Evolutionary conservation across 2,888 invertebrate species (phyloP).

Genomic region (Latrodectus elegans): DNA sequence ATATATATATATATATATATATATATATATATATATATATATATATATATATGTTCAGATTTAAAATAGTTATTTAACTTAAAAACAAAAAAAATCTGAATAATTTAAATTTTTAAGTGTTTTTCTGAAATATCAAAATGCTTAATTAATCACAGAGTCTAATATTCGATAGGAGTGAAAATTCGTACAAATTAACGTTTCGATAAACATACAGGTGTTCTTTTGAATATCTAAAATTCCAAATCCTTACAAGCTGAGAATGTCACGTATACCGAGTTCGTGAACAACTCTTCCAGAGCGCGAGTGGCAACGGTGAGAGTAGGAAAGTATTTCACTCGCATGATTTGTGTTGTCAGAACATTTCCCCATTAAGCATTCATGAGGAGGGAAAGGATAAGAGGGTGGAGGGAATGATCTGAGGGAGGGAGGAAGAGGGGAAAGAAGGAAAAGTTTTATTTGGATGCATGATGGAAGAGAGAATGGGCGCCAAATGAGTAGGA

Average conservation of each 20-base stretch:
- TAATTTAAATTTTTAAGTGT: too few species aligned
- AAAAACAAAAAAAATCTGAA: too few species aligned
- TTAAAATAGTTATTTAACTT: too few species aligned
- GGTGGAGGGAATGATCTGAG: not conserved
- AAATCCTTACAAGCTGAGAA: not conserved
- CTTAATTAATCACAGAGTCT: too few species aligned
- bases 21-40: too few species aligned
- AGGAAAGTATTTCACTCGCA: not conserved
- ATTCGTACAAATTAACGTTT: not conserved
- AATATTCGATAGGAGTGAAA: too few species aligned
- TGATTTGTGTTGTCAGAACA: slow-evolving; percentile 3
- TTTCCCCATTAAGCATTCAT: not conserved
- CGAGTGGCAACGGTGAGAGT: not conserved
- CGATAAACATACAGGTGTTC: not conserved
- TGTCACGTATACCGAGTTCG: not conserved
- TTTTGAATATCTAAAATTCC: not conserved
- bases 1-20: too few species aligned
- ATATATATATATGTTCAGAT: too few species aligned
- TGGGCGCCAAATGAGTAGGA: not conserved
- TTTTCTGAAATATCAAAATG: too few species aligned
- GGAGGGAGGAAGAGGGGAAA: not conserved
- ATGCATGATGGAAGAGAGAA: not conserved
- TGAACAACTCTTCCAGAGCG: not conserved
- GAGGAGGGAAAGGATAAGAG: not conserved
- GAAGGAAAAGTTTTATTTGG: not conserved